phyloP scores from a whole-genome alignment of 2,888 invertebrate genomes.

The Parnassius apollo region DNA sequence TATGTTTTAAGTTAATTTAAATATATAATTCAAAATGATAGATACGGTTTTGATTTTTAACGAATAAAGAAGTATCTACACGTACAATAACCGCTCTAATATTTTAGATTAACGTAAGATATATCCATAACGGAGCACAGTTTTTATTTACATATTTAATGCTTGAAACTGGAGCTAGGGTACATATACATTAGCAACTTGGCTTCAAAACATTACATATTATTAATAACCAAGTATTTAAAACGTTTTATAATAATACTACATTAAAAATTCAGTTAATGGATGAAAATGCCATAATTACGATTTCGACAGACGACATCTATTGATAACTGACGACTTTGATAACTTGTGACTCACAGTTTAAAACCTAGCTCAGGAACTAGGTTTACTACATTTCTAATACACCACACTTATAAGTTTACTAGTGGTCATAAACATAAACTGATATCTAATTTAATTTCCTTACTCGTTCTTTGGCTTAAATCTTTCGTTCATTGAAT shows the following conservation, averaged over 20 bases:
- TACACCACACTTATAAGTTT: no score
- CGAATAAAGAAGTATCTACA: not conserved
- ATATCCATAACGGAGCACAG: slow-evolving; percentile 17
- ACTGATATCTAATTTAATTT: not conserved
- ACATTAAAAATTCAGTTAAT: no score
- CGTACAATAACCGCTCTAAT: not conserved
- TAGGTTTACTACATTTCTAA: no score
- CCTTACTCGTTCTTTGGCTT: no score
- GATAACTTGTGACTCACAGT: slow-evolving; percentile 11
- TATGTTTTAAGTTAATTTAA: no score
- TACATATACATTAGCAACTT: no score
- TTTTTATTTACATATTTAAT: not conserved
- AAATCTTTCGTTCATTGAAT: not conserved
- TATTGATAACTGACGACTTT: not conserved
- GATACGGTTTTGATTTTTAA: not conserved
- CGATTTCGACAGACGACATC: not conserved
- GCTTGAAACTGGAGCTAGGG: not conserved
- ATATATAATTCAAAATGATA: not conserved
- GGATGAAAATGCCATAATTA: not conserved
- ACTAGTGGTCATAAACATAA: not conserved
- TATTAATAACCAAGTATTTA: no score
- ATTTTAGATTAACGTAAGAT: not conserved
- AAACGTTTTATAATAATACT: no score
- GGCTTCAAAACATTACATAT: no score
- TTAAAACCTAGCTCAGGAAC: no score